Conservation (phyloP, 2,113 vertebrate species). For the Pycnonotus jocosus region DNA sequence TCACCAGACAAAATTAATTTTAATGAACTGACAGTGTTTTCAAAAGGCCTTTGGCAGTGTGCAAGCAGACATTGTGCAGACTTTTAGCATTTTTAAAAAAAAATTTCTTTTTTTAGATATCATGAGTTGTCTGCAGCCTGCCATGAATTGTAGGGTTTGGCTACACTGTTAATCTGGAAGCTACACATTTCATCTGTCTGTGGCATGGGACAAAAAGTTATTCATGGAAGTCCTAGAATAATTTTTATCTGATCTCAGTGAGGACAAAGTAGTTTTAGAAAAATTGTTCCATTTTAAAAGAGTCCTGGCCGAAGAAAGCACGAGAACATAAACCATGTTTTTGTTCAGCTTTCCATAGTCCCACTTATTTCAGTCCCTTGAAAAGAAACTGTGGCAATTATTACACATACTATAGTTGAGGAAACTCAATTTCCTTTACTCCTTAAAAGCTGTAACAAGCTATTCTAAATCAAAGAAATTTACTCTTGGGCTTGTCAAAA, state of each 20-base stretch:
- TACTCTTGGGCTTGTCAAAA: not conserved
- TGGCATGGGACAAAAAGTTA: not conserved
- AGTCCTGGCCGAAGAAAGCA: not conserved
- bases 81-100: not conserved
- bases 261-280: not conserved
- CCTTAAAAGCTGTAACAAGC: not conserved
- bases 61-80: not conserved
- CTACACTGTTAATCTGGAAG: not conserved
- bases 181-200: not conserved
- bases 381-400: not conserved
- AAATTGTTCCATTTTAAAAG: not conserved
- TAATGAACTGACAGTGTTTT: not conserved
- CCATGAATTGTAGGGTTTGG: not conserved
- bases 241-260: not conserved
- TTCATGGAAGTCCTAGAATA: not conserved
- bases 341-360: not conserved
- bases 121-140: not conserved
- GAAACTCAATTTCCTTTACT: not conserved
- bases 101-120: not conserved
- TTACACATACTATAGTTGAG: not conserved
- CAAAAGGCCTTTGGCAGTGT: not conserved
- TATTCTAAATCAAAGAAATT: not conserved
- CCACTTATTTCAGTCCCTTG: not conserved
- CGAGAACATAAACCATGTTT: not conserved
- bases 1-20: not conserved